Conservation (phyloP, 2,797 vertebrate species). For the Nyctalus aviator region DNA sequence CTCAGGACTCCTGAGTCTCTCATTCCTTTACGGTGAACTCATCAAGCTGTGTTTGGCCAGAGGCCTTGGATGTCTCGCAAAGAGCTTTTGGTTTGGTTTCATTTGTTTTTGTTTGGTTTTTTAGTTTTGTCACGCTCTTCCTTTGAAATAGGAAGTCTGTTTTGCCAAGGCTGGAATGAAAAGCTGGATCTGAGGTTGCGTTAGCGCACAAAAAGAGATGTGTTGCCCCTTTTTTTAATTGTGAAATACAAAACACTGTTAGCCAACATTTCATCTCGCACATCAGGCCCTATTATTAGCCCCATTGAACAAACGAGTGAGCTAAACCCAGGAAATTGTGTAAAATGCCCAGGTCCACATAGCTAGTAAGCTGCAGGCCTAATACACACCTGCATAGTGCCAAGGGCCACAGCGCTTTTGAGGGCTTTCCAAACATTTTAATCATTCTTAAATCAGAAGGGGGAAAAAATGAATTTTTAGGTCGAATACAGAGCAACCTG, state of each 20-base stretch:
- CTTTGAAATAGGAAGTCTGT: slow-evolving; percentile 49
- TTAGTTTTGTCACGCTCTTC: neutral
- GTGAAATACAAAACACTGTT: neutral
- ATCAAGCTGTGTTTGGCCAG: slow-evolving; percentile 4
- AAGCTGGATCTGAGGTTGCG: neutral
- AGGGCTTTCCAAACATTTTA: neutral
- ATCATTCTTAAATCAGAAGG: neutral
- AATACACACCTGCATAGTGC: neutral
- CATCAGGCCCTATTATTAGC: neutral
- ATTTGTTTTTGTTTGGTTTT: neutral
- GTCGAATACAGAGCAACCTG: neutral
- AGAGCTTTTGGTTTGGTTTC: slow-evolving; percentile 21
- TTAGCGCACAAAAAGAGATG: slow-evolving; percentile 24
- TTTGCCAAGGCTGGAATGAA: slow-evolving; percentile 43
- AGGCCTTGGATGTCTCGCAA: neutral
- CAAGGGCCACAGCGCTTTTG: neutral
- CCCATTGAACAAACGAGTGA: neutral
- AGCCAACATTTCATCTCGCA: neutral
- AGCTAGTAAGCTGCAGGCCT: neutral
- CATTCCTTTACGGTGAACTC: slow-evolving; percentile 38
- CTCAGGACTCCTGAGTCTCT: neutral
- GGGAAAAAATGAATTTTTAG: neutral
- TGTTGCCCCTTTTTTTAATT: neutral
- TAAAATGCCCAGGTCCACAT: neutral
- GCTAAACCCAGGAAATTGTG: neutral